Evolutionary conservation across 2,113 vertebrate species (phyloP).

Genomic region (Pollachius pollachius): DNA sequence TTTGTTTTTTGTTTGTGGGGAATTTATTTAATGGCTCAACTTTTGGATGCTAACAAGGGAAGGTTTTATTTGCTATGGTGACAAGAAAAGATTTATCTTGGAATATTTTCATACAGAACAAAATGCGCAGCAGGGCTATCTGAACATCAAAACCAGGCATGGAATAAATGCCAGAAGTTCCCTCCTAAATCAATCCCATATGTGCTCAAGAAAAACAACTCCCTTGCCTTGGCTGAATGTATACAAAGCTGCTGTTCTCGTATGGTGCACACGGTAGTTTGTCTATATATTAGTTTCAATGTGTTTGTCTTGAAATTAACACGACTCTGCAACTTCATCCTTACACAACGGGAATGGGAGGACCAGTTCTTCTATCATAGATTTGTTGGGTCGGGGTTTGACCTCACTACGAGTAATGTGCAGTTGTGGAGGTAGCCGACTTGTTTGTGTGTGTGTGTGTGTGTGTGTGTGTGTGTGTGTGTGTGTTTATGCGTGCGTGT

Average conservation of each 20-base stretch:
- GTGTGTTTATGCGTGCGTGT: too few relatives aligned
- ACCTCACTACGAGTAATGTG: too few relatives aligned
- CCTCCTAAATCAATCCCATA: constrained; percentile 63
- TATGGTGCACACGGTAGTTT: constrained; percentile 64
- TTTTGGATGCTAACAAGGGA: constrained; percentile 19
- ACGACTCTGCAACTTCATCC: constrained; percentile 31
- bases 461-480: too few relatives aligned
- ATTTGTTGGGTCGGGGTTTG: too few relatives aligned
- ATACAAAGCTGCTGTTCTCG: constrained; percentile 48
- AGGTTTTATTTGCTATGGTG: constrained; percentile 34
- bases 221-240: constrained; percentile 48
- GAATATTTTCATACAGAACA: constrained; percentile 48
- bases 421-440: too few relatives aligned
- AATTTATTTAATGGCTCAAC: constrained; percentile 27
- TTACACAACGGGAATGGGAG: constrained; percentile 14
- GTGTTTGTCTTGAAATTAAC: constrained; percentile 61
- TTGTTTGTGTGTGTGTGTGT: background rate
- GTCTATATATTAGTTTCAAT: constrained; percentile 50
- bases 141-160: constrained; percentile 63
- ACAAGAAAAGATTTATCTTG: constrained; percentile 59
- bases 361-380: background rate
- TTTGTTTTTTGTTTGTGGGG: background rate
- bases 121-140: constrained; percentile 60
- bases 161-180: constrained; percentile 61
- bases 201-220: constrained; percentile 65